Base-by-base conservation (phyloP, 1,140 invertebrate genomes). In the Bombus balteatus region DNA sequence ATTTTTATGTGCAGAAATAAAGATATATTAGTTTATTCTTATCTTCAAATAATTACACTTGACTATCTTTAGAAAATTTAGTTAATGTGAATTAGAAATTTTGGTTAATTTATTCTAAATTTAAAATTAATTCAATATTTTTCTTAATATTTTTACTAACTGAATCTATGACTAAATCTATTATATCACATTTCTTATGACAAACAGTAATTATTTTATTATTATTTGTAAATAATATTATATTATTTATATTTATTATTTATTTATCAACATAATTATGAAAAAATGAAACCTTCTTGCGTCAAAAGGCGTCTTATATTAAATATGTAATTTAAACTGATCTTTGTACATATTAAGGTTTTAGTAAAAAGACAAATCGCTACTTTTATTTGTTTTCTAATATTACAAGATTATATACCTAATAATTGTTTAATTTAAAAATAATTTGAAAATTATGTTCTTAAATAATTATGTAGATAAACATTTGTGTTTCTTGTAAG, bases 331-430 rank as follows among this genome's bases (percentile, higher is more conserved):
- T 83, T 8, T 70, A 77, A 34, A 41, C 34, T 70, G 81, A 43
- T 83, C 15, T 70, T 83, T 53, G 65, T 71, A 78, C 37, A 65
- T 78, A 71, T 71, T 32, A 32, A 71, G 22, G 65, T 78, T 59
- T 83, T 47, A 12, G 2, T 71, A 15, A 22, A 70, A n/a, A 15
- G 34, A 28, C 22, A 73, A 43, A 28, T 22, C 28, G 18, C 22
- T 39, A 25, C n/a, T 32, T 77, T 72, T 41, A 72, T 72, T 72
- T 68, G 22, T 68, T 68, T 25, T 37, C 32, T 4, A 68, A 68
- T 68, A 12, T 68, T 22, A 34, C 9, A 68, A 37, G 25, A n/a
- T 68, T 68, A 34, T 1, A 22, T 68, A 2, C 8, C 32, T 34
- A 68, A 37, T 9, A 10, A 37, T 37, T 68, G 34, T 37, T 25